These are phyloP conservation scores for Syrphus vitripennis DNA, from an alignment of 2,888 invertebrate genomes.

Conservation along the genomic window DNA sequence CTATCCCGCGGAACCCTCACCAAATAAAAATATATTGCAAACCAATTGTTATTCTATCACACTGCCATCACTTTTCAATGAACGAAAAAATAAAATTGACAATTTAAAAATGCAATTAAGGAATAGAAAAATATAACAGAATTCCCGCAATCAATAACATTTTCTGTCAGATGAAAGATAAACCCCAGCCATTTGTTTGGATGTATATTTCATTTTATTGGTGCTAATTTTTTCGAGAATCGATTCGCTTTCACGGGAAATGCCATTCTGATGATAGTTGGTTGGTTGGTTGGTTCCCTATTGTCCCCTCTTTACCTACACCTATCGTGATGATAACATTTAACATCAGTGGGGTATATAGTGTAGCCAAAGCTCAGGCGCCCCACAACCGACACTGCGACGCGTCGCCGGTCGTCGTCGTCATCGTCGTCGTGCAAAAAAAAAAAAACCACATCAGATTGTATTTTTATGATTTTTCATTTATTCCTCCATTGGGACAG, in stretches of 20 bases:
- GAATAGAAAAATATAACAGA: constrained; percentile 27
- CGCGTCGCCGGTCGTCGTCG: no score
- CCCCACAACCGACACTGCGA: neutral
- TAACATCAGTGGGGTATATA: neutral
- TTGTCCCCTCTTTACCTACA: no score
- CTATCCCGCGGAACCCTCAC: neutral
- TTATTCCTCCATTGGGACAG: constrained; percentile 57
- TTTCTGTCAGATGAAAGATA: constrained; percentile 42
- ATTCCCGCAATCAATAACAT: constrained; percentile 8
- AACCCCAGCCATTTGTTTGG: constrained; percentile 24
- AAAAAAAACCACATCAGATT: constrained; percentile 43
- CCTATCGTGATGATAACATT: constrained; percentile 11
- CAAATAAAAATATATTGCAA: constrained; percentile 3
- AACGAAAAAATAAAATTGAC: constrained; percentile 2
- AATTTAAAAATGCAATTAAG: constrained; percentile 32
- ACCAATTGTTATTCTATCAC: constrained; percentile 6
- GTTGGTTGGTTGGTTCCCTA: neutral
- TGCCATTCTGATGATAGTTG: neutral
- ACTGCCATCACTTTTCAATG: neutral
- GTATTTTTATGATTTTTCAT: constrained; percentile 64
- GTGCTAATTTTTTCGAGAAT: constrained; percentile 49
- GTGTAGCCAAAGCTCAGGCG: neutral
- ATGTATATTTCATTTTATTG: constrained; percentile 41
- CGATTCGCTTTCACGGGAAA: constrained; percentile 24
- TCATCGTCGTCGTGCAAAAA: neutral